A percentile compares a stretch with the other conserved stretches of the same genome.
phyloP scores from a whole-genome alignment of 2,113 vertebrate genomes.

The Chrysemys picta region DNA sequence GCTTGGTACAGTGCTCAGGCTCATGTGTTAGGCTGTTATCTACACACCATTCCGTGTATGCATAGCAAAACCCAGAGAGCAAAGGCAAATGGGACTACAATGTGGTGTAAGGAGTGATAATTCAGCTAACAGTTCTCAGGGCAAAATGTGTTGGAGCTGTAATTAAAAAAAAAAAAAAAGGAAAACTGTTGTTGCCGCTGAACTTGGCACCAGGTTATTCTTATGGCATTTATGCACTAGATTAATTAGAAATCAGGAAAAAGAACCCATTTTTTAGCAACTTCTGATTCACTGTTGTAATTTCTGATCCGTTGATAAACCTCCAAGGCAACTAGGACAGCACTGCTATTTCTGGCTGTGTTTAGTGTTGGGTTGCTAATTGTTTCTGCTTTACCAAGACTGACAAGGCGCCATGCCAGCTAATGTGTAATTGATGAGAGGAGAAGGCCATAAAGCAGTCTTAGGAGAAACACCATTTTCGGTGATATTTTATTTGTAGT shows the following conservation, averaged over 20 bases:
- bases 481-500: background rate
- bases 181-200: background rate
- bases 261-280: background rate
- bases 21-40: background rate
- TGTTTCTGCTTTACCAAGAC: background rate
- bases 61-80: background rate
- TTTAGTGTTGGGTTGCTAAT: background rate
- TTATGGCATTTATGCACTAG: accelerated
- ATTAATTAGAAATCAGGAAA: background rate
- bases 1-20: background rate
- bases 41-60: background rate
- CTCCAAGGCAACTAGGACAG: background rate
- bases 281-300: background rate
- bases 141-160: background rate
- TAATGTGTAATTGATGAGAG: background rate
- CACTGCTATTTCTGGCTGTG: background rate
- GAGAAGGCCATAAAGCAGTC: slow-evolving; percentile 19
- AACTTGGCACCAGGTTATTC: background rate
- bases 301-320: background rate
- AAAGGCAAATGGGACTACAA: accelerated
- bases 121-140: background rate
- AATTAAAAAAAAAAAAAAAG: background rate
- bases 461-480: background rate
- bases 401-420: slow-evolving; percentile 1
- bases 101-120: too few relatives aligned